A percentile compares a stretch with the other conserved stretches of the same genome.
These are phyloP conservation scores for Microcebus ravelobensis DNA, from an alignment of 2,113 vertebrate species.

Conservation along the genomic window DNA sequence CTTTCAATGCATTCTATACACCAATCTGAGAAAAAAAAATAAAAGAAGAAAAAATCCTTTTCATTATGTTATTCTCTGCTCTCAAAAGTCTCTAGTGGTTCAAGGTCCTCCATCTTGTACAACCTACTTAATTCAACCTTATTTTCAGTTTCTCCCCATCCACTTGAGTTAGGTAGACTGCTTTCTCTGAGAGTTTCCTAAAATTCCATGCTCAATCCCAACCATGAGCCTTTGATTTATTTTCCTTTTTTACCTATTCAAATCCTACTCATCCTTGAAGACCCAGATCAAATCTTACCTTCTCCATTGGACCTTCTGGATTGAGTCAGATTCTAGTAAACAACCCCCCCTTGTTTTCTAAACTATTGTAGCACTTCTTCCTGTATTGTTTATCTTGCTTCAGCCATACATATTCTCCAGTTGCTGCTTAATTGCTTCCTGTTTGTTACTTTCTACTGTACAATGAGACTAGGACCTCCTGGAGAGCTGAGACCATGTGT, in stretches of 20 bases:
- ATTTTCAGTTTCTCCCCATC: background rate
- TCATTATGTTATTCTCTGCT: background rate
- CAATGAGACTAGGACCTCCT: background rate
- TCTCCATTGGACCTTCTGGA: background rate
- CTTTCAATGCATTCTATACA: constrained; percentile 18
- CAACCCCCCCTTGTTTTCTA: background rate
- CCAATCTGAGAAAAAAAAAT: background rate
- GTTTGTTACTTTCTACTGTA: constrained; percentile 23
- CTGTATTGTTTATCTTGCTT: background rate
- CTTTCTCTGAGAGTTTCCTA: background rate
- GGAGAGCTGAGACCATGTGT: background rate
- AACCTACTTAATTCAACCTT: background rate
- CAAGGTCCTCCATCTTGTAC: background rate
- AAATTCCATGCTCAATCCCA: background rate
- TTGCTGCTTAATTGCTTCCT: constrained; percentile 39
- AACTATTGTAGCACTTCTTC: background rate
- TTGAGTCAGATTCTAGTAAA: background rate
- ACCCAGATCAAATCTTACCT: background rate
- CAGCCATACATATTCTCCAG: background rate
- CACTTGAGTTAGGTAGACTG: background rate
- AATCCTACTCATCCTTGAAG: background rate
- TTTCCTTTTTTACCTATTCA: background rate
- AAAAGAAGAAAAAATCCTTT: background rate
- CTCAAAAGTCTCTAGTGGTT: constrained; percentile 1
- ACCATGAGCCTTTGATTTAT: constrained; percentile 15